Evolutionary conservation across 2,797 vertebrate species (phyloP), one percentile per base, ranked within the genome.

Genomic region (Acanthurus leucopareius): DNA sequence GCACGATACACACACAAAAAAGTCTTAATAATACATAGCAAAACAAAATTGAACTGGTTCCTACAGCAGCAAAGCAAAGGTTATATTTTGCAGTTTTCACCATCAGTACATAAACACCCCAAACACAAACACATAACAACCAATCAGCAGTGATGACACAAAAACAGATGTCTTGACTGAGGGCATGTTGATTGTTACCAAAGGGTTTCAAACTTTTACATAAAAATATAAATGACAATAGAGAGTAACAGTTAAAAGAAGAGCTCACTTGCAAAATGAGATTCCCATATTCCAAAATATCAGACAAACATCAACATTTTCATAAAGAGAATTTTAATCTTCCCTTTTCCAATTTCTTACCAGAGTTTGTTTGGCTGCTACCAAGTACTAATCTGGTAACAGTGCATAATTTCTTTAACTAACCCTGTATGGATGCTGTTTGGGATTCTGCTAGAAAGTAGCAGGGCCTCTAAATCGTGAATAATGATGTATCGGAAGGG

Each of bases 21-120:
- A 82, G 82, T 80, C 77, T 68, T 75, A 51, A 78, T 42, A 58
- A 75, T 28, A 73, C 15, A 60, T 3, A 67, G 80, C 76, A 73
- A 89, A 66, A 79, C 22, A 84, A 73, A 35, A 68, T 52, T 35
- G 49, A 75, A 35, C 56, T 16, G 85, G 32, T 40, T 56, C 52
- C 69, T 81, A 86, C 64, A 82, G 80, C 85, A 86, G 73, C 79
- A 86, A 74, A 78, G 69, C 80, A 82, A 86, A 77, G 70, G 63
- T 75, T 86, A 75, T 32, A 83, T 83, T 84, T 78, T 88, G 84
- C 85, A 87, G 54, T 73, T 86, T 35, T 84, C 42, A 82, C 44
- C 69, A n/a, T 85, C 42, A 57, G 68, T 69, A 86, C 49, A 74
- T 72, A 83, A 80, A 47, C 51, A 76, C 42, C 54, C 42, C 16